Percentiles rank a stretch among this genome's conserved stretches.
Conservation (phyloP, 2,797 vertebrate species). For the Sebastes nivosus region DNA sequence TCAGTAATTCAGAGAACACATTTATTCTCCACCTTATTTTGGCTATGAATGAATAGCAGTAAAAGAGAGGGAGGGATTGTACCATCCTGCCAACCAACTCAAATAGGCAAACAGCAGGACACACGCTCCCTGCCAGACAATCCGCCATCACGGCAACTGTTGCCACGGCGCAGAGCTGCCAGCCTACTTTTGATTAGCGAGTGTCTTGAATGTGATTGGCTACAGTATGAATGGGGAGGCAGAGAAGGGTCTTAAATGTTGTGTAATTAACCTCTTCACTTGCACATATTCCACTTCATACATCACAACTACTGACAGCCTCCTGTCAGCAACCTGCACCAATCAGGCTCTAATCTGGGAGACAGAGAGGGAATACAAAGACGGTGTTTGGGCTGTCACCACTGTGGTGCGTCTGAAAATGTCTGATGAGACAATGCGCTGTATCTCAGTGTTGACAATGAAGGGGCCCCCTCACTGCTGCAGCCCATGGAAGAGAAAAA, state of each 20-base stretch:
- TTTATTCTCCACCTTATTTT: slow-evolving; percentile 67
- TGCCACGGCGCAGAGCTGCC: slow-evolving; percentile 72
- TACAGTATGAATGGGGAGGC: slow-evolving; percentile 50
- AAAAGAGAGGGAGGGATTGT: slow-evolving; percentile 43
- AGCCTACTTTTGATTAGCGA: slow-evolving; percentile 73
- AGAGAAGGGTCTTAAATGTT: slow-evolving; percentile 66
- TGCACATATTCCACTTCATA: slow-evolving; percentile 67
- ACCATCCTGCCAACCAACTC: slow-evolving; percentile 73
- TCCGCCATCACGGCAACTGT: slow-evolving; percentile 77
- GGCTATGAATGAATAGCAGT: slow-evolving; percentile 74
- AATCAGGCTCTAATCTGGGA: slow-evolving; percentile 63
- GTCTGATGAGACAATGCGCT: slow-evolving; percentile 59
- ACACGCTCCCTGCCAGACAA: slow-evolving; percentile 71
- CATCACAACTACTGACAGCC: slow-evolving; percentile 62
- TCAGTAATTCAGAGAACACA: slow-evolving; percentile 62
- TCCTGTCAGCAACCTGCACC: slow-evolving; percentile 72
- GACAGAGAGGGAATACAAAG: slow-evolving; percentile 64
- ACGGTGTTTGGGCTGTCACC: slow-evolving; percentile 69
- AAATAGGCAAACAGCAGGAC: slow-evolving; percentile 82
- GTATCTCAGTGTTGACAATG: slow-evolving; percentile 59
- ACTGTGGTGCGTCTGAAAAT: slow-evolving; percentile 50
- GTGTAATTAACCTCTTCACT: slow-evolving; percentile 80
- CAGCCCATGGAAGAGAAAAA: not conserved
- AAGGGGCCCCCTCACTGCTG: slow-evolving; percentile 40
- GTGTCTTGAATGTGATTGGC: slow-evolving; percentile 58